Base-by-base conservation (phyloP, 2,888 invertebrate species). In the Mesochorus sp. region DNA sequence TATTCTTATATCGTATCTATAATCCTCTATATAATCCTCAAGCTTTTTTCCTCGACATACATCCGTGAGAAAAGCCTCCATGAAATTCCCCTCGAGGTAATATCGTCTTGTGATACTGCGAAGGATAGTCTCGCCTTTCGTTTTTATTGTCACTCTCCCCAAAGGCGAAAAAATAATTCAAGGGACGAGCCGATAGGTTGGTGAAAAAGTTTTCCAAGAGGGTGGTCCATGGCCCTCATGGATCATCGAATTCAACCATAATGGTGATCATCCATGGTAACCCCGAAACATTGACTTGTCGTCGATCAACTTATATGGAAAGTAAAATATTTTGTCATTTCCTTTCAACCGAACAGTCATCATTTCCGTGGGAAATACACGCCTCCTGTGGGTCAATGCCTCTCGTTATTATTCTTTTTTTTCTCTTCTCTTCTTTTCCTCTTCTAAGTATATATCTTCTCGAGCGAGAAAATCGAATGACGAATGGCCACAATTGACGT, bases 21-120 rank as follows among this genome's bases (percentile, higher is more conserved):
- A 74, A 51, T 78, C 68, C 59, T 59, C 8, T 8, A 44, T n/a
- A n/a, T 74, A 74, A 78, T 66, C 74, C 78, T 26, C 14, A 71
- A 59, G 74, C 74, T n/a, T 74, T 73, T 21, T 55, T 70, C 21
- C 59, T 28, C 39, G 55, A 24, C 21, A 53, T 42, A 57, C 28
- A 28, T 53, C 37, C 78, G 74, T 74, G 78, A 59, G 78, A 78
- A 68, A 77, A 66, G 67, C 37, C 47, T 57, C 44, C 51, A 34
- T 28, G 55, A 57, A 47, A 62, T 62, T 67, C 47, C 61, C 67
- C 72, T 26, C 17, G 19, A 3, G 1, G 47, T 4, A n/a, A 44
- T 21, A 44, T 55, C 34, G 37, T 47, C 49, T 12, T 61, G 28
- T 37, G 37, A 64, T 51, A 64, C 51, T 34, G n/a, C n/a, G 21